Evolutionary conservation across 2,797 vertebrate species (phyloP), one percentile per base, ranked within the genome.

Genomic region (Orestias chungarensis): DNA sequence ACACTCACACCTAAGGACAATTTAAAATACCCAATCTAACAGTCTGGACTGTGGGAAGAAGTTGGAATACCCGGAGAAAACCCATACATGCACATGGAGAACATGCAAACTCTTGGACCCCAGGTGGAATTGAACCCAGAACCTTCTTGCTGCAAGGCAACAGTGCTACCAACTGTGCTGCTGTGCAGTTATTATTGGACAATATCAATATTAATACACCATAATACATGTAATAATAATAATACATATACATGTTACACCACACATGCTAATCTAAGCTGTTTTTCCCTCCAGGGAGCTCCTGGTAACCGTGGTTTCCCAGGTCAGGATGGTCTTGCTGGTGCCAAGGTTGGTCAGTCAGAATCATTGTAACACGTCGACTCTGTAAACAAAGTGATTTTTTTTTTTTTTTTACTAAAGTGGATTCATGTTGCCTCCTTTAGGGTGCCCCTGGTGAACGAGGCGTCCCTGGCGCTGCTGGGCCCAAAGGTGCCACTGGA

Each of bases 241-340:
- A n/a, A n/a, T n/a, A n/a, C n/a, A n/a, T n/a, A n/a, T n/a, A n/a
- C n/a, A n/a, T n/a, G n/a, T n/a, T n/a, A n/a, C n/a, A n/a, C n/a
- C n/a, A 14, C 9, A 54, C 6, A 74, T 6, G 74, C 64, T 86
- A 46, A 89, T 29, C 10, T 31, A 20, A 74, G 10, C 72, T 88
- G 66, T 77, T 69, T 47, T 76, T 76, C 68, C 71, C 91, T 80
- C 0, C 73, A 98, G 97, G 97, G 97, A 40, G 95, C 96, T 89
- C 98, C 98, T 0, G 98, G 97, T 84, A 99, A 99, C 84, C 96
- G 97, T 2, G 98, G 97, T 87, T 99, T 99, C 93, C 98, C 98
- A 3, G 98, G 98, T 88, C 97, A 99, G 79, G 98, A 99, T 73
- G 98, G 98, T 88, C 94, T 99, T 87, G 96, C 96, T 42, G 98